Evolutionary conservation across 2,888 invertebrate species (phyloP), one percentile per base, ranked within the genome.

Genomic region (Chaetogeoica ovagalla): DNA sequence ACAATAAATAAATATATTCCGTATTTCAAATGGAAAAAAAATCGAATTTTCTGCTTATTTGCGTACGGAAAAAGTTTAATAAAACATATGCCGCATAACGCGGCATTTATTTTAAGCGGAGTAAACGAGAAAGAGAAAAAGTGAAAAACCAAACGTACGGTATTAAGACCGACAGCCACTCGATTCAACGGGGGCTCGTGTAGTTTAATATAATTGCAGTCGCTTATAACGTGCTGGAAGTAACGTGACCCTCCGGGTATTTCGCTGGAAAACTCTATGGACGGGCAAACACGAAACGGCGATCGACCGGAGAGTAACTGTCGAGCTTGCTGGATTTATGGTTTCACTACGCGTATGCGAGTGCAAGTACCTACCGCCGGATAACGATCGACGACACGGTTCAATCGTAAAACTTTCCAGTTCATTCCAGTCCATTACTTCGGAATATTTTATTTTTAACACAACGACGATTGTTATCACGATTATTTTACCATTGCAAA

Each of bases 321-420:
- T 65, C 65, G 13, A 57, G 57, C 30, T 57, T 71, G 15, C 48
- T 13, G 21, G n/a, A 75, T 75, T 75, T 75, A 75, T 75, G 7
- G 66, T 37, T 60, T 21, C 23, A 23, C 17, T 65, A 13, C 19
- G 55, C 63, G 63, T 55, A 39, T 48, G 11, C 11, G 11, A 21
- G 55, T 74, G 15, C 52, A 17, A 21, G 19, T 60, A 75, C 4
- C 6, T 19, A 43, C 43, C 1, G 7, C 43, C 43, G 43, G 7
- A 43, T 9, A 43, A 43, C 9, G 39, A 39, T 8, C 19, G n/a
- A 30, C 60, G 37, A 17, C 60, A 43, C 9, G 23, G n/a, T 62
- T 3, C n/a, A 13, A 72, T 60, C 17, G 48, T 48, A 60, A 30
- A 23, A 52, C 30, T 30, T 52, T 68, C 23, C 8, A 15, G 8